phyloP scores from a whole-genome alignment of 1,140 invertebrate genomes.

The Aphaenogaster ashmeadi region DNA sequence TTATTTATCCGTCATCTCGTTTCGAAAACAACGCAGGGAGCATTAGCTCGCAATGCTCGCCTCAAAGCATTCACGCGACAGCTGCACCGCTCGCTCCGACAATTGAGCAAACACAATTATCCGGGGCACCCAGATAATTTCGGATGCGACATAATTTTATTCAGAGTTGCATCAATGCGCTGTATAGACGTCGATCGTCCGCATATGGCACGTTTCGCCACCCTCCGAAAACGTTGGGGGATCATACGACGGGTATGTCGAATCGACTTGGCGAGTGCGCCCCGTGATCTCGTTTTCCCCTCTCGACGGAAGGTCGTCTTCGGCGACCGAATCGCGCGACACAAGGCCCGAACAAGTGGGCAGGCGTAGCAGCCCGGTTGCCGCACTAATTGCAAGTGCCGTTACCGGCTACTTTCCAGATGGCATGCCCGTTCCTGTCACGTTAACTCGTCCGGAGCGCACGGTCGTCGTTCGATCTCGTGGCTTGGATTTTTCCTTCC shows the following conservation, averaged over 20 bases:
- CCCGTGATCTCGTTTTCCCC: constrained; percentile 71
- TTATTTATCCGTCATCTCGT: background rate
- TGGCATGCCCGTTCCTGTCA: constrained; percentile 77
- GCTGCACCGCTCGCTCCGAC: constrained; percentile 36
- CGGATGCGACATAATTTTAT: constrained; percentile 32
- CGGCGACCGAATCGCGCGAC: constrained; percentile 66
- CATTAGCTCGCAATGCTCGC: background rate
- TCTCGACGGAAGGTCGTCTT: constrained; percentile 71
- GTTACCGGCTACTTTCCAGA: constrained; percentile 80
- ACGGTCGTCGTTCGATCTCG: constrained; percentile 32
- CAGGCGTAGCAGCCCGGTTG: constrained; percentile 53
- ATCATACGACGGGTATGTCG: constrained; percentile 11
- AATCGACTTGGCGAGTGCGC: constrained; percentile 42
- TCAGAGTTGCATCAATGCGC: background rate
- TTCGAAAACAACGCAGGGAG: background rate
- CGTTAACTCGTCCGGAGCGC: constrained; percentile 55
- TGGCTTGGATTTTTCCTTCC: constrained; percentile 41
- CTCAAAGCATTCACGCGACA: background rate
- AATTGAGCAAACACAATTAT: constrained; percentile 57
- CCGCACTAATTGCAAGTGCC: constrained; percentile 79
- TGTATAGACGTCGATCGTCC: constrained; percentile 19
- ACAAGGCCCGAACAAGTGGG: constrained; percentile 56
- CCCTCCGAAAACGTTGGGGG: background rate
- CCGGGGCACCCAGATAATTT: constrained; percentile 36
- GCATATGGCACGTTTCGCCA: constrained; percentile 34